Conservation (phyloP, 2,888 invertebrate species). For the Teleogryllus oceanicus region DNA sequence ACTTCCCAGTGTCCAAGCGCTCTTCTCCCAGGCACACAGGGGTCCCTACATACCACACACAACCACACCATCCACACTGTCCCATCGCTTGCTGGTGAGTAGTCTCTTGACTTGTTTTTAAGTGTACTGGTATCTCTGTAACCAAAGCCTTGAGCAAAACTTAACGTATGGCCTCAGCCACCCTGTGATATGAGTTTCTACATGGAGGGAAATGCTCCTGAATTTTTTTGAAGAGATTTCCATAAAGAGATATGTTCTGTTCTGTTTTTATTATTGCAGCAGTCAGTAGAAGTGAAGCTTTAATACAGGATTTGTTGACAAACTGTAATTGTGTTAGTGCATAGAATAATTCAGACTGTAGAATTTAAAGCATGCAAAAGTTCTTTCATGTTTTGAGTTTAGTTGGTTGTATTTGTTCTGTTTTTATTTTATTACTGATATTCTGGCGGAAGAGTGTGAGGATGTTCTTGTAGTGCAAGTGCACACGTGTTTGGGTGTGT, state of each 20-base stretch:
- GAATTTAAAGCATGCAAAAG: not conserved
- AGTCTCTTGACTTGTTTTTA: constrained; percentile 23
- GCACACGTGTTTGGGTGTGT: not conserved
- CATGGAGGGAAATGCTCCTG: constrained; percentile 33
- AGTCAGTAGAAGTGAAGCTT: not conserved
- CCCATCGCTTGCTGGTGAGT: constrained; percentile 29
- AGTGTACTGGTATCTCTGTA: constrained; percentile 21
- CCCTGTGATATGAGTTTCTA: not conserved
- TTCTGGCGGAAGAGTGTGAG: not conserved
- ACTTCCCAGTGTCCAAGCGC: not conserved
- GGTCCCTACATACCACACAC: constrained; percentile 3
- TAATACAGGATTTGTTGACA: not conserved
- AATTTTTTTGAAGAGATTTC: constrained; percentile 18
- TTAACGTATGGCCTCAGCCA: constrained; percentile 18
- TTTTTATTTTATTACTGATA: not conserved
- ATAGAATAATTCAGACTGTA: not conserved
- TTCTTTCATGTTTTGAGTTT: constrained; percentile 4
- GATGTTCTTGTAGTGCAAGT: not conserved
- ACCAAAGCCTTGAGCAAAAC: not conserved
- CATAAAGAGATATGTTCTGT: not conserved
- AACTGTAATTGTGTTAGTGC: constrained; percentile 6
- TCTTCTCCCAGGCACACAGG: not conserved
- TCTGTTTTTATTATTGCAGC: constrained; percentile 5
- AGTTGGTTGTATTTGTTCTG: not conserved
- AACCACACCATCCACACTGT: constrained; percentile 20